Evolutionary conservation across 2,797 vertebrate genomes (phyloP), one percentile per base, ranked within the genome.

Genomic region (Coccyzus lansbergi): DNA sequence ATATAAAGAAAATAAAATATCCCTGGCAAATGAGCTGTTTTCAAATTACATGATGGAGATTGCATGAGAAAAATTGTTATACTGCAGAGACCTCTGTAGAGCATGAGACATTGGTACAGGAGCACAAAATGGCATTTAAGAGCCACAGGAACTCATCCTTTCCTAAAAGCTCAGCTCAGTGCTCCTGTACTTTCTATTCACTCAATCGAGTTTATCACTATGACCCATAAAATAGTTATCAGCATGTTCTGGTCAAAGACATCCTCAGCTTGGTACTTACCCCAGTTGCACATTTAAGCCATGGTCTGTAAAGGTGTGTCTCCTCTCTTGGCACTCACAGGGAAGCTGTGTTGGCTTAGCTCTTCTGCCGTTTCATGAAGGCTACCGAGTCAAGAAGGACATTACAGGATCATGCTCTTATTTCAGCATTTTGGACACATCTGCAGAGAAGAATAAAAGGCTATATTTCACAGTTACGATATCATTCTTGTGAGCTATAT

Each of bases 381-480:
- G 52, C 58, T 83, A 1, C 48, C 17, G 53, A 71, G 72, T 75
- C 87, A 69, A 84, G 51, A 55, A 78, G 72, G 71, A 83, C 53
- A 40, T 94, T 95, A 80, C 0, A 0, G 75, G 88, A 91, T 93
- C 84, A 58, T 67, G 82, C 78, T 69, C 71, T 89, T 85, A 75
- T 78, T 95, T 92, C 82, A 78, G 85, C 53, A 86, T 92, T 95
- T 91, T 82, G 77, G 75, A 72, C 90, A 62, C 58, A 67, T 94
- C 93, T 88, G 60, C 55, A 21, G 86, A 86, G 85, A 64, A 90
- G 83, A 96, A 74, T 87, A 93, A 96, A 94, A 94, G 58, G 71
- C 81, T 83, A 26, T 91, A 83, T 94, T 96, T 97, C 94, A 96
- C 92, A 94, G 76, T 93, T 93, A 92, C 94, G 95, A 92, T 96